These are phyloP conservation scores for Myodes glareolus DNA, from an alignment of 2,113 vertebrate species.

Conservation along the genomic window DNA sequence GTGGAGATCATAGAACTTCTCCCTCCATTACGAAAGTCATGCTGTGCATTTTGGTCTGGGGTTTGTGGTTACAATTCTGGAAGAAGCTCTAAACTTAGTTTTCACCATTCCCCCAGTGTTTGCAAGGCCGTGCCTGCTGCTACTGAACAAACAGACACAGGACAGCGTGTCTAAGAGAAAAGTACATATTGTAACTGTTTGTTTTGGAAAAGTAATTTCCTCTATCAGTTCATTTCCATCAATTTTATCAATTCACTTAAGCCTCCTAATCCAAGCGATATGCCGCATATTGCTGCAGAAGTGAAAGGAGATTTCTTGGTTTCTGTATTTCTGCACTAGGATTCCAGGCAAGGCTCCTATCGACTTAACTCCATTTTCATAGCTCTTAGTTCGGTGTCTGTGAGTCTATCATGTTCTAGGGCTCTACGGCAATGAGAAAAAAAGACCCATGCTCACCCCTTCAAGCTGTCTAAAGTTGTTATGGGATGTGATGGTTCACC, in stretches of 20 bases:
- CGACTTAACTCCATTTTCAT: slow-evolving; percentile 41
- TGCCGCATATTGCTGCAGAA: not conserved
- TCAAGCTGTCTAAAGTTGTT: slow-evolving; percentile 24
- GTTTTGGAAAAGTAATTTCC: slow-evolving; percentile 68
- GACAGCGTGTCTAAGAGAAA: slow-evolving; percentile 35
- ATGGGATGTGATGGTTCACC: slow-evolving; percentile 20
- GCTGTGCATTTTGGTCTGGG: not conserved
- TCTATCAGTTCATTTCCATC: slow-evolving; percentile 62
- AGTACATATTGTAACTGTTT: slow-evolving; percentile 52
- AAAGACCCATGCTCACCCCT: not conserved
- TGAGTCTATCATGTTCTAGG: not conserved
- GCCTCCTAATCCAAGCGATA: not conserved
- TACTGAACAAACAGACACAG: slow-evolving; percentile 41
- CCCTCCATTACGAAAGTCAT: not conserved
- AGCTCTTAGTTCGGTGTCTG: slow-evolving; percentile 14
- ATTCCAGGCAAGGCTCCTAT: not conserved
- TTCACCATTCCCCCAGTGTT: slow-evolving; percentile 40
- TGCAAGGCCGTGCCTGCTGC: not conserved
- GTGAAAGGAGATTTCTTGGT: not conserved
- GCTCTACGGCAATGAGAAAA: not conserved
- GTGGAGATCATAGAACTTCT: not conserved
- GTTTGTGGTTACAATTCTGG: not conserved
- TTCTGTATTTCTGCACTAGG: not conserved
- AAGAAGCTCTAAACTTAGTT: not conserved
- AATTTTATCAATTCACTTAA: slow-evolving; percentile 56